Evolutionary conservation across 35 echinoderm and acorn worm genomes (phyloP), one percentile per base, ranked within the genome.

Genomic region (Acanthaster planci): DNA sequence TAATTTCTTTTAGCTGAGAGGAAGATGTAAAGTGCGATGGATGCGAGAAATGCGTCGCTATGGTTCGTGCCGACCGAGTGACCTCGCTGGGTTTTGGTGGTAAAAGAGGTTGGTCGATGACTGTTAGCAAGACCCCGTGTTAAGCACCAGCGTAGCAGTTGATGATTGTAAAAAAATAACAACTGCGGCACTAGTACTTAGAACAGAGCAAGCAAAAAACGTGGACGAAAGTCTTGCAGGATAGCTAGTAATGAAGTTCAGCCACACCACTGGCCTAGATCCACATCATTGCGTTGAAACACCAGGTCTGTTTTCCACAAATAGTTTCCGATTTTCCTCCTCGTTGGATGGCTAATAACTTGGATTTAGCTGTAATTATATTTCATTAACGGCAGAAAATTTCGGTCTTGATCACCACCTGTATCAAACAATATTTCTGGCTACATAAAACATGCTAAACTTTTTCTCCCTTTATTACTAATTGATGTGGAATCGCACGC

Each of bases 101-200:
- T 47, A 6, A 12, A 12, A 47, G 42, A 6, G 4, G 42, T 47
- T 47, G 42, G 4, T 12, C 12, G 42, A 12, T 79, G 77, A 44
- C 19, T 44, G 12, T 79, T 67, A 42, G 30, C 54, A 85, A 57
- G 40, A 82, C 86, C 40, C 91, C 86, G 84, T 93, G 91, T 93
- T 93, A 93, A 93, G 91, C 81, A 93, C 91, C 60, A 93, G 91
- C 77, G 84, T 86, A 78, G 81, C 91, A 93, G 91, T 86, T 93
- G 80, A 44, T 34, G 52, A 47, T 44, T 51, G 76, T 17, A 54
- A 78, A 16, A 22, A 26, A 82, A 76, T 60, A 78, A 87, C 85
- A 93, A 86, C 91, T 93, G 86, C 91, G 91, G 91, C 91, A 89
- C 91, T 88, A 93, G 91, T 93, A 93, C 91, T 93, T 93, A 93